phyloP scores from a whole-genome alignment of 2,113 vertebrate genomes.

The Scartelaos histophorus region DNA sequence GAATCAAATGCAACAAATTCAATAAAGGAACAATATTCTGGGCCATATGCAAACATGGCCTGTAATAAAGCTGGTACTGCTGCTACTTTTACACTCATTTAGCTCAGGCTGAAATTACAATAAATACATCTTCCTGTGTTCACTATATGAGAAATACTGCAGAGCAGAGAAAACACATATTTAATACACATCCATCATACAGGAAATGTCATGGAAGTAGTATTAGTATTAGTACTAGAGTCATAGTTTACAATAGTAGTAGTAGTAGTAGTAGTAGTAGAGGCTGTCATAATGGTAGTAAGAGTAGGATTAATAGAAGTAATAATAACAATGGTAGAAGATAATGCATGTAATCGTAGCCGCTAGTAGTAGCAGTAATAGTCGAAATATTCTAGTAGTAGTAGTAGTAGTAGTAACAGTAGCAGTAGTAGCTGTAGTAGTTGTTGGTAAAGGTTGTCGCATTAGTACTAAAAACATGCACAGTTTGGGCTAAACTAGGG shows the following conservation, averaged over 20 bases:
- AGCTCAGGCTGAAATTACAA: neutral
- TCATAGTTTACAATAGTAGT: neutral
- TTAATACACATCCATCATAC: neutral
- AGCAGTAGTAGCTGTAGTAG: too few relatives aligned
- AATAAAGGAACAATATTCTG: neutral
- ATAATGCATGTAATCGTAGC: too few relatives aligned
- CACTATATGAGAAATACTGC: neutral
- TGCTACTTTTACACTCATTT: neutral
- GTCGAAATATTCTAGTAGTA: too few relatives aligned
- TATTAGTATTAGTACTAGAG: neutral
- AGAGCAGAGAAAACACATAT: neutral
- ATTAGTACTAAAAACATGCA: too few relatives aligned
- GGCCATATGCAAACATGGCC: constrained; percentile 4
- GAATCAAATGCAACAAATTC: neutral
- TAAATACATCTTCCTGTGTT: neutral
- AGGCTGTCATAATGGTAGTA: too few relatives aligned
- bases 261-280: too few relatives aligned
- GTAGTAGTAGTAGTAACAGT: too few relatives aligned
- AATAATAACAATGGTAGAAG: too few relatives aligned
- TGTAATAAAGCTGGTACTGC: neutral
- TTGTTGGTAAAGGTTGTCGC: too few relatives aligned
- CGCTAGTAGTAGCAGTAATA: too few relatives aligned
- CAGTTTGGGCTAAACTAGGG: too few relatives aligned
- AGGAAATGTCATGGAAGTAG: neutral
- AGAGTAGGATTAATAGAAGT: too few relatives aligned